phyloP scores from a whole-genome alignment of 1,140 invertebrate species.

The Brachionus paranguensis region DNA sequence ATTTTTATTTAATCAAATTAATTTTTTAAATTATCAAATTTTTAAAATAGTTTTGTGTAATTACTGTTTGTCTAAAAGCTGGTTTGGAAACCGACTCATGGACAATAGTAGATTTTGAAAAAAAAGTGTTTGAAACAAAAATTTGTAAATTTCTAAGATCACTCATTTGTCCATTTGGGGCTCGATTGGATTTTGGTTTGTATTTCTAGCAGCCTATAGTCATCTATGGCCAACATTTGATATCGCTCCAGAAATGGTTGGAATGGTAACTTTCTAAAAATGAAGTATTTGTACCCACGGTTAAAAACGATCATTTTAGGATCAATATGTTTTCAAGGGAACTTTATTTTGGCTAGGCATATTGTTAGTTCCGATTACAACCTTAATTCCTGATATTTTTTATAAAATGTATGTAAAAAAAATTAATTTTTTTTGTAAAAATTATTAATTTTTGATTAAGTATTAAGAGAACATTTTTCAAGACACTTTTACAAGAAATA shows the following conservation, averaged over 20 bases:
- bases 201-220: constrained; percentile 83
- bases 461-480: constrained; percentile 73
- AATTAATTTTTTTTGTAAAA: constrained; percentile 30
- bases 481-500: constrained; percentile 78
- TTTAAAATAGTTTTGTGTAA: constrained; percentile 72
- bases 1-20: not conserved
- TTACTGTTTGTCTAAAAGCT: constrained; percentile 94
- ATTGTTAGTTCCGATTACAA: constrained; percentile 75
- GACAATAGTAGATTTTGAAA: constrained; percentile 60
- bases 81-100: constrained; percentile 90
- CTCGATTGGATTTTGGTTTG: constrained; percentile 85
- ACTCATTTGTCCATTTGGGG: constrained; percentile 79
- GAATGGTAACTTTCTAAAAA: constrained; percentile 67
- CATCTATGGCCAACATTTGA: constrained; percentile 76
- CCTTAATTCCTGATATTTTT: constrained; percentile 77
- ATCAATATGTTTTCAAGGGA: not conserved
- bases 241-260: constrained; percentile 80
- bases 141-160: constrained; percentile 58
- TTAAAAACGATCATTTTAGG: constrained; percentile 41
- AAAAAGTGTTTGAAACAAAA: not conserved
- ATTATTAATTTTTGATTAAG: constrained; percentile 56
- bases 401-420: not conserved
- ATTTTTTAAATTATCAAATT: not conserved
- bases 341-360: constrained; percentile 89
- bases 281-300: constrained; percentile 54